Base-by-base conservation (phyloP, 2,797 vertebrate species). In the Eremophila alpestris region DNA sequence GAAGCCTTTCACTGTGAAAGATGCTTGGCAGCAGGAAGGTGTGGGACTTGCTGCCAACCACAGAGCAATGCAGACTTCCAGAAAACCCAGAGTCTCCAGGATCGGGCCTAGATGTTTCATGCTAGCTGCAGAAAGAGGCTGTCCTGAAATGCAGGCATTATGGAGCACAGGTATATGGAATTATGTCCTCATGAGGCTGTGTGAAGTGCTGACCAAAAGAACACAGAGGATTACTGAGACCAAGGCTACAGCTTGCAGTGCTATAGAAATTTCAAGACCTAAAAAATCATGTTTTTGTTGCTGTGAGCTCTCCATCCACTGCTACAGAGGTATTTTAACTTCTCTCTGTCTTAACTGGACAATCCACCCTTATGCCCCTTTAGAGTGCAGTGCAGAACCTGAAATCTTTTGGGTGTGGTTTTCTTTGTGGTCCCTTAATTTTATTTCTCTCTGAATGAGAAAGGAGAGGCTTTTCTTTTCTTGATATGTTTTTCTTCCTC, bases 381-480 rank as follows among this genome's bases (percentile, higher is more conserved):
- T 36, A 41, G 87, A 67, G 30, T 45, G 68, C 8, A 32, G 7
- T 40, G 19, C 27, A 75, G 83, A 68, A 85, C 19, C 59, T 34
- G 14, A 75, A 80, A 49, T 15, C 13, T 89, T 89, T 89, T 59
- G 56, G 7, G 40, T 54, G 21, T 60, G 24, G 10, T 70, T 87
- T 83, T 19, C 70, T 92, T 91, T 93, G 52, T 81, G 80, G 80
- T 81, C 43, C 59, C 41, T 89, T 71, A 18, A 55, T 85, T 91
- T 88, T 87, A 65, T 79, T 90, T 62, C 26, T 63, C 22, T 85
- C 43, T 94, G 46, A 62, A 73, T 46, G 16, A 68, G 85, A 94
- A 95, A 22, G 20, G 38, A 73, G 54, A 59, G 45, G n/a, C 34
- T 10, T 76, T 75, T 76, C 34, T 38, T 51, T 60, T 77, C 60